Conservation (phyloP, 2,113 vertebrate species). For the Melospiza melodia region DNA sequence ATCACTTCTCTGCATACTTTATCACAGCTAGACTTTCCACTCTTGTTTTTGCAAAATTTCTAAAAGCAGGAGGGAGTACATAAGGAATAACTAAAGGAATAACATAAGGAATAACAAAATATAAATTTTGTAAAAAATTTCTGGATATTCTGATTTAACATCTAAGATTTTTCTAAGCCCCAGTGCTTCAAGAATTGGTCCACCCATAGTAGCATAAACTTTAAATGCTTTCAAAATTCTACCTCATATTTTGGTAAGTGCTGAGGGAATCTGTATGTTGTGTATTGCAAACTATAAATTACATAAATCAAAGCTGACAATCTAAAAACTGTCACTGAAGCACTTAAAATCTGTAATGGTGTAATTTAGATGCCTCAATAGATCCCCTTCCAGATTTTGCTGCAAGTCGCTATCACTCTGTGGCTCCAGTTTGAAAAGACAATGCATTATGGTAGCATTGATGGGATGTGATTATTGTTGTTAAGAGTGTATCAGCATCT, state of each 20-base stretch:
- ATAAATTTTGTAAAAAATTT: neutral
- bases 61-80: neutral
- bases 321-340: neutral
- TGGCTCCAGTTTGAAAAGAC: neutral
- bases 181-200: neutral
- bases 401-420: neutral
- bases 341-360: constrained; percentile 15
- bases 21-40: neutral
- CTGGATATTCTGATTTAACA: neutral
- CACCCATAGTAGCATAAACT: neutral
- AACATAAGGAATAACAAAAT: neutral
- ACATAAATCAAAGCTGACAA: neutral
- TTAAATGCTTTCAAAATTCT: neutral
- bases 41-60: neutral
- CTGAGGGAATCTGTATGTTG: neutral
- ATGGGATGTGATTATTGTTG: constrained; percentile 7
- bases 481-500: neutral
- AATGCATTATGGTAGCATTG: neutral
- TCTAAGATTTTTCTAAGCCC: neutral
- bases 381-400: neutral
- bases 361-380: neutral
- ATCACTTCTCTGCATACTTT: neutral
- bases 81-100: neutral
- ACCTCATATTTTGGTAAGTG: neutral
- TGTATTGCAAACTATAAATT: neutral